Base-by-base conservation (phyloP, 2,113 vertebrate species). In the Chlorodrepanis virens region DNA sequence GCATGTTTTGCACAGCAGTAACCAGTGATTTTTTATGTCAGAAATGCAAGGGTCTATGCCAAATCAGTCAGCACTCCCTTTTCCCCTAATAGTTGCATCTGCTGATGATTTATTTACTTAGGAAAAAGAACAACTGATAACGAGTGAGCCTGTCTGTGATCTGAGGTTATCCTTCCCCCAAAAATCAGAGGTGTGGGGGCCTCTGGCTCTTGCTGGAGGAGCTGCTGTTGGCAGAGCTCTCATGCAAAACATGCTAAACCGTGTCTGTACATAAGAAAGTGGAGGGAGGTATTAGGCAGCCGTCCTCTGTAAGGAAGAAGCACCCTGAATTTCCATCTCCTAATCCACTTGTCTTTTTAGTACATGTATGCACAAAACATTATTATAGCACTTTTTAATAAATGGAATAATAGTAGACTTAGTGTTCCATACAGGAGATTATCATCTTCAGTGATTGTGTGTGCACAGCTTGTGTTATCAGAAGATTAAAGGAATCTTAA, bases 361-460 rank as follows among this genome's bases (percentile, higher is more conserved):
- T 50, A 76, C 54, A 35, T 40, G 78, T 82, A 10, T 87, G 78
- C 89, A 64, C 75, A 69, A 72, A 94, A 79, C 76, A 44, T 85
- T 69, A 87, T 83, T 89, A 42, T 23, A 74, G 67, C 77, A 53
- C 75, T 84, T 92, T 87, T 75, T 74, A 89, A 93, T 92, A 89
- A 95, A 94, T 94, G 93, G 84, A 96, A 93, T 95, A 96, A 95
- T 87, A 91, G 91, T 3, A 96, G 94, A 80, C 71, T 95, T 93
- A 96, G 82, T 79, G 87, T 87, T 74, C 61, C 87, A 25, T 72
- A 23, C 18, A 69, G 87, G 87, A 94, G 94, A 91, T 95, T 88
- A 93, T 88, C 89, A 96, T 96, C 95, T 94, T 40, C 64, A 4
- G 87, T n/a, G 69, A 93, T 93, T 92, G 93, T 93, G 74, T 52